Base-by-base conservation (phyloP, 1,140 invertebrate genomes). In the Lamellibrachia luymesi region DNA sequence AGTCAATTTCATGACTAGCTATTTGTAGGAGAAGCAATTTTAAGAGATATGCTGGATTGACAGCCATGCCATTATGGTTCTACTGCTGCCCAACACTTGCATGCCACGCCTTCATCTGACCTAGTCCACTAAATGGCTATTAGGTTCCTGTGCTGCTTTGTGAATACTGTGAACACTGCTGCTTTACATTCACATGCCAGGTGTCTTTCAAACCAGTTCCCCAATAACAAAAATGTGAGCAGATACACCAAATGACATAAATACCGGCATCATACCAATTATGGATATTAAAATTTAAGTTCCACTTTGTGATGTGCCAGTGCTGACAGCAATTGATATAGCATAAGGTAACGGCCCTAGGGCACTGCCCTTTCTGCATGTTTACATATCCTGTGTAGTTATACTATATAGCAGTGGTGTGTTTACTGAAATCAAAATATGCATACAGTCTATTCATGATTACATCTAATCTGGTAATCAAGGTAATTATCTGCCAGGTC, bases 351-450 rank as follows among this genome's bases (percentile, higher is more conserved):
- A 0, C 25, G 52, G 64, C 64, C 64, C 64, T 80, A 80, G 64
- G 64, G 64, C 13, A 80, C 64, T 80, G 2, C 13, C 64, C 7
- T 80, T 10, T 8, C 64, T 80, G 8, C 17, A 22, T 7, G 52
- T 7, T 56, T 80, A 80, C 64, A 80, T 80, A 80, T 80, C 64
- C 64, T 80, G 64, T 80, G 8, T 80, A 80, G 6, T 80, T 22
- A 17, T 2, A 80, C 64, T 80, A 22, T 0, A 80, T 80, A 80
- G 64, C 17, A 22, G 4, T 80, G 64, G 64, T 80, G 64, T 80
- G 64, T 80, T 80, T 80, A 80, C 64, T 10, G 64, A 80, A 80
- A 80, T 80, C 64, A 80, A 80, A 80, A 80, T 80, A 80, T 80
- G 64, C 64, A 80, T 80, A 80, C 13, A 38, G 38, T 38, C 38